Conservation (phyloP, 2,888 invertebrate genomes). For the Rhagonycha fulva region DNA sequence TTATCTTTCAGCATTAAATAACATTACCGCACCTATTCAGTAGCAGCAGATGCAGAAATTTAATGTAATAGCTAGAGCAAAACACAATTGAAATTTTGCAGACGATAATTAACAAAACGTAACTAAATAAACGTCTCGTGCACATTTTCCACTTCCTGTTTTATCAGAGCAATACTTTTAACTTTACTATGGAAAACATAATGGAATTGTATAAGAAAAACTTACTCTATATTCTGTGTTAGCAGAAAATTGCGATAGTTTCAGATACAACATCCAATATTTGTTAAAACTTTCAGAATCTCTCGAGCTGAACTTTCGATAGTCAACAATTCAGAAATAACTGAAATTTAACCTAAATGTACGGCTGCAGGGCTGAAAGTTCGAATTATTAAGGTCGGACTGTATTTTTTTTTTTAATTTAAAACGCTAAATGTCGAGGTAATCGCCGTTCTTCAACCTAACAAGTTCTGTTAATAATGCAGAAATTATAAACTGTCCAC, state of each 20-base stretch:
- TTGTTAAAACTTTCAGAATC: not conserved
- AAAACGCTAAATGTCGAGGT: not conserved
- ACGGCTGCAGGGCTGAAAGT: not conserved
- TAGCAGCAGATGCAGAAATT: constrained; percentile 8
- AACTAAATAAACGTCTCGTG: not conserved
- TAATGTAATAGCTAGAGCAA: constrained; percentile 3
- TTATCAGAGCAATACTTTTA: not conserved
- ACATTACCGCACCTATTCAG: constrained; percentile 6
- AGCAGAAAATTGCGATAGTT: not conserved
- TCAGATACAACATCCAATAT: not conserved
- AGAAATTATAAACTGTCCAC: not conserved
- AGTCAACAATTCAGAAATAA: not conserved
- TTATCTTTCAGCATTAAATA: constrained; percentile 7
- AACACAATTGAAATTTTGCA: constrained; percentile 11
- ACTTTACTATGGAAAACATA: not conserved
- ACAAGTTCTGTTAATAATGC: not conserved
- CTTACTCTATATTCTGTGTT: not conserved
- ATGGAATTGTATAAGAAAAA: not conserved
- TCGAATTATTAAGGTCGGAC: not conserved
- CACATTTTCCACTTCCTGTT: not conserved
- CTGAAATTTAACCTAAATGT: not conserved
- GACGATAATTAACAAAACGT: constrained; percentile 6
- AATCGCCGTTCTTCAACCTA: not conserved
- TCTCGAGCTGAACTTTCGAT: not conserved
- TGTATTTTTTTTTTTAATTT: not conserved